Evolutionary conservation across 2,113 vertebrate genomes (phyloP).

Genomic region (Pimephales promelas): DNA sequence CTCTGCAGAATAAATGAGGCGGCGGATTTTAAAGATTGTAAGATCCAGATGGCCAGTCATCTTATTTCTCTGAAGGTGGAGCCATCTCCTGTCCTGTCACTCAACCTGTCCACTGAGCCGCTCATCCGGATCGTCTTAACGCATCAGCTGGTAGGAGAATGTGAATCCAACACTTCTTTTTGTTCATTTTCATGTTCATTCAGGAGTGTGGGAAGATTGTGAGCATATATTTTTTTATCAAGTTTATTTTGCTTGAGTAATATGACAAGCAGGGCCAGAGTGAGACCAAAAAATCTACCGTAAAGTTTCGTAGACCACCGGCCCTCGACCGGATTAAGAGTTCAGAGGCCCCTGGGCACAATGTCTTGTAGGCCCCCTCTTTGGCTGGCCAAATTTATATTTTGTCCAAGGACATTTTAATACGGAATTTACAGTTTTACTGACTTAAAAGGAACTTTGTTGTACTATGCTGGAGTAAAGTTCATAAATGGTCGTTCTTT

Average conservation of each 20-base stretch:
- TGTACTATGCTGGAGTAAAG: too few species aligned
- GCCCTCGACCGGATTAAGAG: too few species aligned
- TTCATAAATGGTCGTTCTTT: too few species aligned
- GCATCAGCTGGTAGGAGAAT: constrained; percentile 84
- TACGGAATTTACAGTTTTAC: too few species aligned
- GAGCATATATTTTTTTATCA: neutral
- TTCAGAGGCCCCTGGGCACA: too few species aligned
- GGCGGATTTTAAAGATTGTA: constrained; percentile 70
- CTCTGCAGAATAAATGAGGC: constrained; percentile 83
- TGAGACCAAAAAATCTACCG: too few species aligned
- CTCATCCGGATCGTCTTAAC: constrained; percentile 86
- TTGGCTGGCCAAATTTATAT: too few species aligned
- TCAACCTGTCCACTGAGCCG: constrained; percentile 83
- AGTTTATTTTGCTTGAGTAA: neutral
- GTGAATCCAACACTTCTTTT: neutral
- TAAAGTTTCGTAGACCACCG: too few species aligned
- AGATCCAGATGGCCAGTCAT: constrained; percentile 83
- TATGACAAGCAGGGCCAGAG: too few species aligned
- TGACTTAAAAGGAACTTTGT: too few species aligned
- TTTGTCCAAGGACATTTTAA: too few species aligned
- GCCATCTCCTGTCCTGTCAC: constrained; percentile 79
- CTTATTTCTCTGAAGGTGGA: constrained; percentile 91
- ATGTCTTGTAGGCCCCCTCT: too few species aligned
- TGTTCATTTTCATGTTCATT: neutral
- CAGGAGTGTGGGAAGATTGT: neutral